Percentiles rank a stretch among this genome's conserved stretches.
phyloP scores from a whole-genome alignment of 2,888 invertebrate species.

The Drosophila nr. perissopoda region DNA sequence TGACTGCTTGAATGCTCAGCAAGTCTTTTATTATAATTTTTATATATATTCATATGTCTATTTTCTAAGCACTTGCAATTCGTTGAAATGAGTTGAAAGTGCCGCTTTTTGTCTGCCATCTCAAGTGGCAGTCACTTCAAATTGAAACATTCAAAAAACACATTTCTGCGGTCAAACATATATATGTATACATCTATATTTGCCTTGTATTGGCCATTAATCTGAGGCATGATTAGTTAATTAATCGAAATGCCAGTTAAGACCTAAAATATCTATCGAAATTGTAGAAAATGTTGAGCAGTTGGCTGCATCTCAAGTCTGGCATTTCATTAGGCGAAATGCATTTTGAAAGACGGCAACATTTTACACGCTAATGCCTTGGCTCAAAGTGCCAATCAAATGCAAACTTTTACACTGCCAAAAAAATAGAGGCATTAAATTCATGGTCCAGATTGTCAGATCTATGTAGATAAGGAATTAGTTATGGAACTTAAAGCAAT shows the following conservation, averaged over 20 bases:
- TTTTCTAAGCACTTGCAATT: constrained; percentile 33
- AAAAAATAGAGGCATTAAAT: background rate
- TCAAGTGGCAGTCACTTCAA: constrained; percentile 39
- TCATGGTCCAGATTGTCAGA: background rate
- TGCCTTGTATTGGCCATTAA: constrained; percentile 16
- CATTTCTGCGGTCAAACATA: constrained; percentile 16
- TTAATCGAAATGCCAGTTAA: constrained; percentile 30
- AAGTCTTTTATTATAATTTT: constrained; percentile 60
- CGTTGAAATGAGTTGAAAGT: constrained; percentile 42
- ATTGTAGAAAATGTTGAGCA: constrained; percentile 26
- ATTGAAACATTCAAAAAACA: constrained; percentile 38
- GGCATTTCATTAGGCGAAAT: constrained; percentile 30
- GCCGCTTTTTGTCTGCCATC: constrained; percentile 20
- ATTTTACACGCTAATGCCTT: constrained; percentile 3
- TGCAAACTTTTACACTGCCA: background rate
- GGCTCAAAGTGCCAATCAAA: constrained; percentile 19
- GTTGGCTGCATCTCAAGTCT: constrained; percentile 31
- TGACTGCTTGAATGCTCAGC: constrained; percentile 36
- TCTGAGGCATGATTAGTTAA: constrained; percentile 37
- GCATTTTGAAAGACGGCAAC: constrained; percentile 26
- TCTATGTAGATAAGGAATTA: background rate
- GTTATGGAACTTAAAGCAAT: background rate
- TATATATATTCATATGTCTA: constrained; percentile 16
- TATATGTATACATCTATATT: background rate
- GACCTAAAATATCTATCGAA: constrained; percentile 20